These are phyloP conservation scores for Ophion costatus DNA, from an alignment of 2,888 invertebrate genomes.

Conservation along the genomic window DNA sequence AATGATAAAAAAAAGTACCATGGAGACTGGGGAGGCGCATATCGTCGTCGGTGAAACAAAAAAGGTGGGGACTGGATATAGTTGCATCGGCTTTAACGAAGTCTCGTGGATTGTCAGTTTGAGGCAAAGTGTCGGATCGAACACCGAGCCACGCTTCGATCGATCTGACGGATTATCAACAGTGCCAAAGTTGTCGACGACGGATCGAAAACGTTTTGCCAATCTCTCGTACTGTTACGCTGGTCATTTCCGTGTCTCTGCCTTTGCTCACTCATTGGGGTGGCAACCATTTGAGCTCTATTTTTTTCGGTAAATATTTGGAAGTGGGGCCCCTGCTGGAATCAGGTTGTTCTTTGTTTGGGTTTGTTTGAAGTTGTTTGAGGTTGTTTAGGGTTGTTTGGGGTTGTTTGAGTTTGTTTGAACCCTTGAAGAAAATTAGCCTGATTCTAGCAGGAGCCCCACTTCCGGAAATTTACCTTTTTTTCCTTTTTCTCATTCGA, in stretches of 20 bases:
- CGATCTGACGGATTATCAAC: constrained; percentile 30
- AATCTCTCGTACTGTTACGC: not conserved
- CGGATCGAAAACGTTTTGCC: constrained; percentile 9
- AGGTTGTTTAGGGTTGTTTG: too few species aligned
- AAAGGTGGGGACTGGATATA: constrained; percentile 70
- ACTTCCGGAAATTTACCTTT: too few species aligned
- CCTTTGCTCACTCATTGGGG: not conserved
- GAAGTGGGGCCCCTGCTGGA: too few species aligned
- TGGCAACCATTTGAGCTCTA: not conserved
- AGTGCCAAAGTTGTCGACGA: constrained; percentile 30
- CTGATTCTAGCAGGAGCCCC: too few species aligned
- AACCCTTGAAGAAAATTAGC: too few species aligned
- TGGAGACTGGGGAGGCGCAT: constrained; percentile 23
- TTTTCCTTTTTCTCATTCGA: too few species aligned
- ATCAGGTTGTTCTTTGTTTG: too few species aligned
- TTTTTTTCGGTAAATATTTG: too few species aligned
- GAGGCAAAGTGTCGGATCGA: constrained; percentile 68
- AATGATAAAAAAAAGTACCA: constrained; percentile 50
- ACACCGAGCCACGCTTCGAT: constrained; percentile 43
- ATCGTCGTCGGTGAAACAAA: constrained; percentile 48
- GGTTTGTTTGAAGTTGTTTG: too few species aligned
- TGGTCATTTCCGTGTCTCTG: not conserved
- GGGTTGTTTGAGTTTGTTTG: too few species aligned
- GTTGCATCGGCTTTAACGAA: constrained; percentile 65
- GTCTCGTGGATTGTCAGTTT: constrained; percentile 72